phyloP scores from a whole-genome alignment of 2,113 vertebrate species.

The Falcunculus frontatus region DNA sequence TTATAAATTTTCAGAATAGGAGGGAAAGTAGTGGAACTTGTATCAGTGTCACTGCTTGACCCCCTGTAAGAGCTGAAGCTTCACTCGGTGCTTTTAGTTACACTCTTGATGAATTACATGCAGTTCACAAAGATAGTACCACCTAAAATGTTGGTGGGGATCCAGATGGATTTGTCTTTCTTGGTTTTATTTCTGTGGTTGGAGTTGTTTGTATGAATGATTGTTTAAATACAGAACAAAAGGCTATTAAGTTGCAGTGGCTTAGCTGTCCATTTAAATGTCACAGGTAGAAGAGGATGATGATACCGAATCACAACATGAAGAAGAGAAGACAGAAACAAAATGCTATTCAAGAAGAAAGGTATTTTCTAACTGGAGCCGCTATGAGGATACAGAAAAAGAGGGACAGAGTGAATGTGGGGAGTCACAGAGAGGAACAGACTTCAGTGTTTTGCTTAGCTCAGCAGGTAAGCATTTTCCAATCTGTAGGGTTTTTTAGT shows the following conservation, averaged over 20 bases:
- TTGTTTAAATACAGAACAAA: background rate
- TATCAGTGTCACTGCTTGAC: background rate
- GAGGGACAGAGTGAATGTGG: constrained; percentile 60
- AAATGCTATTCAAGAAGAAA: constrained; percentile 84
- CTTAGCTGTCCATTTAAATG: background rate
- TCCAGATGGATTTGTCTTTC: background rate
- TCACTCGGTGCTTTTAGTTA: background rate
- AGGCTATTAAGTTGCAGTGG: background rate
- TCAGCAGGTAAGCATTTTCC: constrained; percentile 79
- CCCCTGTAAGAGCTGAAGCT: background rate
- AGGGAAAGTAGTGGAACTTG: background rate
- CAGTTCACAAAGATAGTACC: background rate
- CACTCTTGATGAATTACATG: background rate
- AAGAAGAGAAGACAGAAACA: constrained; percentile 66
- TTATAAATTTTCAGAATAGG: background rate
- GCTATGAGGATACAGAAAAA: constrained; percentile 81
- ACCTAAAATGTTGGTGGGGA: background rate
- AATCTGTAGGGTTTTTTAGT: background rate
- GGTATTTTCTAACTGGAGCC: constrained; percentile 88
- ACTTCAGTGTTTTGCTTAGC: constrained; percentile 86
- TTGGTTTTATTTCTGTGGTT: background rate
- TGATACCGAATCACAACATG: constrained; percentile 41
- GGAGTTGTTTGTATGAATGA: background rate
- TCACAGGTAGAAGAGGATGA: constrained; percentile 40
- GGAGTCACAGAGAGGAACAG: constrained; percentile 83